Evolutionary conservation across 2,888 invertebrate genomes (phyloP), one percentile per base, ranked within the genome.

Genomic region (Luperina nickerlii): DNA sequence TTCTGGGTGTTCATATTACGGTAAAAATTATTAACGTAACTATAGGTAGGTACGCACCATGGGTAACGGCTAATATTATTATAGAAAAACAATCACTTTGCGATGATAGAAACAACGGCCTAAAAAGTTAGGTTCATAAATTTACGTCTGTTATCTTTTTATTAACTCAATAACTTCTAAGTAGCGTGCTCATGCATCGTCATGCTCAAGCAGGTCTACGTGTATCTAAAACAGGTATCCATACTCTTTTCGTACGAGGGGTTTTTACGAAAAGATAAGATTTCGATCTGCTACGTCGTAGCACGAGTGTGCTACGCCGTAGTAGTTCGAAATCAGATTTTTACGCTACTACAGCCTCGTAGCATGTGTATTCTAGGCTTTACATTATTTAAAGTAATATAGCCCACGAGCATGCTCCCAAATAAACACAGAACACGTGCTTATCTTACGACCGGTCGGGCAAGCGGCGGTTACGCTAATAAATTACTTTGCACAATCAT

Each of bases 401-500:
- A 69, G 5, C 38, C 54, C 38, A 63, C 32, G 48, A 74, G 68
- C 74, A 73, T 65, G 78, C 68, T 77, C 86, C 78, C 83, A 83
- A 88, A 78, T 51, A 82, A 86, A 88, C 88, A 76, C 32, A 71
- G 42, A 69, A 78, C 78, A 88, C 79, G 79, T 80, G 79, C 88
- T 89, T 88, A 89, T 86, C 88, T 82, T 77, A 54, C 75, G 51
- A 45, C 54, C 15, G 74, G 77, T 68, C 76, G 74, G 45, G 77
- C 73, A 78, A 79, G 27, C 48, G 27, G 74, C 54, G 54, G 74
- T 79, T 70, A 79, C 57, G 78, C 81, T 78, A 89, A 84, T 89
- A 88, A 73, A 86, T 86, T 85, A 80, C 88, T 85, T 77, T 65
- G 70, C 57, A 86, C 86, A 86, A 79, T 88, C 78, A 82, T 74